Percentiles rank a stretch among this genome's conserved stretches.
These are phyloP conservation scores for Netelia fuscicornis DNA, from an alignment of 2,888 invertebrate genomes.

Conservation along the genomic window DNA sequence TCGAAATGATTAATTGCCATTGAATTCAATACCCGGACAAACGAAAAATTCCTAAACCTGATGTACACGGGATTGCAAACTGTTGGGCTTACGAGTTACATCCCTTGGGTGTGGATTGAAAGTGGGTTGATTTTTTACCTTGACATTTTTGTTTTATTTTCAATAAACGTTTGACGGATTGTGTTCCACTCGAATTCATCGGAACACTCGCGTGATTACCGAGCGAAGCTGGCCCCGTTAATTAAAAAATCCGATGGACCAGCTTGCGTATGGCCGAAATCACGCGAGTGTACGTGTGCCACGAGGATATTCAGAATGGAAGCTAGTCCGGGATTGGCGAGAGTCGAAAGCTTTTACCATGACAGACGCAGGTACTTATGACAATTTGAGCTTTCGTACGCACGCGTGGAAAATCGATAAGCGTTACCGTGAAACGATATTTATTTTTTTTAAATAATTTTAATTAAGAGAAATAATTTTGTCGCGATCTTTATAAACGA, in stretches of 20 bases:
- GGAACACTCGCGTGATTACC: slow-evolving; percentile 60
- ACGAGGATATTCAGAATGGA: slow-evolving; percentile 58
- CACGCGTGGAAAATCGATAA: background rate
- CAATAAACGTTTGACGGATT: slow-evolving; percentile 59
- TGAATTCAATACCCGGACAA: slow-evolving; percentile 51
- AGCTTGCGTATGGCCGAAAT: slow-evolving; percentile 39
- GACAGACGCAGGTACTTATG: slow-evolving; percentile 29
- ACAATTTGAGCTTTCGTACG: slow-evolving; percentile 30
- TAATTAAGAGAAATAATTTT: background rate
- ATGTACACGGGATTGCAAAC: slow-evolving; percentile 2
- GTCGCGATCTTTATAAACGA: too few species aligned
- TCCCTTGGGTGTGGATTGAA: slow-evolving; percentile 33
- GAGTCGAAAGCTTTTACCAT: slow-evolving; percentile 41
- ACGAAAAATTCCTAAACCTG: slow-evolving; percentile 28
- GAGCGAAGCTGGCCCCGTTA: slow-evolving; percentile 54
- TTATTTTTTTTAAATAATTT: background rate
- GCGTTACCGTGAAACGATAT: background rate
- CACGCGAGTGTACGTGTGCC: slow-evolving; percentile 7
- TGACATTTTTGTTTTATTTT: slow-evolving; percentile 32
- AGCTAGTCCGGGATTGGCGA: slow-evolving; percentile 35
- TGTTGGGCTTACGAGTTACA: slow-evolving; percentile 19
- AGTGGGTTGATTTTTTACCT: slow-evolving; percentile 34
- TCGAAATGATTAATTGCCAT: slow-evolving; percentile 58
- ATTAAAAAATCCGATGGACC: slow-evolving; percentile 64
- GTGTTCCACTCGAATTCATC: slow-evolving; percentile 67